A percentile compares a stretch with the other conserved stretches of the same genome.
Evolutionary conservation across 1,140 invertebrate species (phyloP).

Genomic region (Gryllus bimaculatus): DNA sequence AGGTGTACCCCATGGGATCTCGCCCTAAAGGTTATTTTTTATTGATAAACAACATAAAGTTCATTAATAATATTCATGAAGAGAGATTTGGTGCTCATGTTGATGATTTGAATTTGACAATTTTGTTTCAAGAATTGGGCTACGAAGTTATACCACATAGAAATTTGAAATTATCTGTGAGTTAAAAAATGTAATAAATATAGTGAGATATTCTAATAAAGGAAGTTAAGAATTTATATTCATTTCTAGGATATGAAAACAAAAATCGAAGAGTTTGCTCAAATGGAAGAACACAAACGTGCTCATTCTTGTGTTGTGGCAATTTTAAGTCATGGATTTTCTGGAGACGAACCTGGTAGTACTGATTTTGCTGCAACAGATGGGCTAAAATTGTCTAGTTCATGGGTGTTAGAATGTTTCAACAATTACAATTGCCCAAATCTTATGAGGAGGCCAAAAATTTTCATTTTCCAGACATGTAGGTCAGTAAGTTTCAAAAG

Average conservation of each 20-base stretch:
- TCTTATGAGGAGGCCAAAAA: slow-evolving; percentile 59
- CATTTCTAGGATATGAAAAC: slow-evolving; percentile 33
- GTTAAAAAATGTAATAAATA: not conserved
- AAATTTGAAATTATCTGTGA: slow-evolving; percentile 36
- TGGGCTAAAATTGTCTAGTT: slow-evolving; percentile 33
- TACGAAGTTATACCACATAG: slow-evolving; percentile 37
- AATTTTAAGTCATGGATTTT: slow-evolving; percentile 47
- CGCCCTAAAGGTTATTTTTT: slow-evolving; percentile 45
- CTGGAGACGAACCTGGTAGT: slow-evolving; percentile 28
- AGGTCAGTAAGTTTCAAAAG: slow-evolving; percentile 35
- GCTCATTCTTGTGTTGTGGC: slow-evolving; percentile 46
- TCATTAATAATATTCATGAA: slow-evolving; percentile 25
- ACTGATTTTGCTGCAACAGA: slow-evolving; percentile 36
- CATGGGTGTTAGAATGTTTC: slow-evolving; percentile 48
- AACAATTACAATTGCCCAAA: slow-evolving; percentile 45
- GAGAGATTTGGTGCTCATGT: slow-evolving; percentile 37
- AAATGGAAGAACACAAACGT: slow-evolving; percentile 28
- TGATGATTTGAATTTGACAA: slow-evolving; percentile 40
- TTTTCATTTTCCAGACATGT: slow-evolving; percentile 70
- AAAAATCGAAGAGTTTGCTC: slow-evolving; percentile 32
- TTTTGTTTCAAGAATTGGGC: slow-evolving; percentile 43
- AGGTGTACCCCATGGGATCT: slow-evolving; percentile 39
- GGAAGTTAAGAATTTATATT: not conserved
- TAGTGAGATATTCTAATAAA: not conserved
- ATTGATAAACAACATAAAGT: slow-evolving; percentile 46